Conservation (phyloP, 2,888 invertebrate species). For the Trissolcus japonicus region DNA sequence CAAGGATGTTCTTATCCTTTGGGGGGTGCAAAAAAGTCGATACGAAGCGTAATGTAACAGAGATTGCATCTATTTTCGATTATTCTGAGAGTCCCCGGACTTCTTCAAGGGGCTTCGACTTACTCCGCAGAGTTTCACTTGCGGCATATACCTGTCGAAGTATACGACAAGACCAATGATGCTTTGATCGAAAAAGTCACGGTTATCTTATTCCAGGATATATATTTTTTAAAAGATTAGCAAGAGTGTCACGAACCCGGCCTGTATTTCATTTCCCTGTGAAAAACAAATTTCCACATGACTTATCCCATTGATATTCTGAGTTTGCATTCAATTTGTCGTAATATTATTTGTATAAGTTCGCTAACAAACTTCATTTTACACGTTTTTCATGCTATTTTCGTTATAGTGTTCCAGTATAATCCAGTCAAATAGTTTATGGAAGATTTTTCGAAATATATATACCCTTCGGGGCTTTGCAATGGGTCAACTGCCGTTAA, state of each 20-base stretch:
- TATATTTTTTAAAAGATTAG: constrained; percentile 53
- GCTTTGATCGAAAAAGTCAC: constrained; percentile 55
- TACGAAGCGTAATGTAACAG: constrained; percentile 58
- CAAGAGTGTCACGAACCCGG: constrained; percentile 27
- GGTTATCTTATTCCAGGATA: constrained; percentile 38
- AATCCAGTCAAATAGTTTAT: background rate
- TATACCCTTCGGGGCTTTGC: background rate
- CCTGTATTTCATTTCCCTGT: background rate
- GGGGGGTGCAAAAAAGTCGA: constrained; percentile 46
- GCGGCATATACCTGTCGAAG: constrained; percentile 48
- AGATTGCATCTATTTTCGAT: constrained; percentile 64
- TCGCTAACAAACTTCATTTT: constrained; percentile 27
- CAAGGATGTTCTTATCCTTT: constrained; percentile 42
- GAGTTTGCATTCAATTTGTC: constrained; percentile 41
- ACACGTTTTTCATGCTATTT: constrained; percentile 7
- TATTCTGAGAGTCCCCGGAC: constrained; percentile 59
- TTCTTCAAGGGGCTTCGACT: constrained; percentile 53
- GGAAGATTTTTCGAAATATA: background rate
- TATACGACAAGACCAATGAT: constrained; percentile 52
- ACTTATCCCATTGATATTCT: constrained; percentile 37
- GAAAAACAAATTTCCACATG: constrained; percentile 7
- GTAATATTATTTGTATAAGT: constrained; percentile 32
- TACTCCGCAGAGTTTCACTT: constrained; percentile 48
- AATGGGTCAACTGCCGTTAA: constrained; percentile 6
- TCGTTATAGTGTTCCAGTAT: background rate